Evolutionary conservation across 2,113 vertebrate genomes (phyloP).

Genomic region (Crotalus helleri): DNA sequence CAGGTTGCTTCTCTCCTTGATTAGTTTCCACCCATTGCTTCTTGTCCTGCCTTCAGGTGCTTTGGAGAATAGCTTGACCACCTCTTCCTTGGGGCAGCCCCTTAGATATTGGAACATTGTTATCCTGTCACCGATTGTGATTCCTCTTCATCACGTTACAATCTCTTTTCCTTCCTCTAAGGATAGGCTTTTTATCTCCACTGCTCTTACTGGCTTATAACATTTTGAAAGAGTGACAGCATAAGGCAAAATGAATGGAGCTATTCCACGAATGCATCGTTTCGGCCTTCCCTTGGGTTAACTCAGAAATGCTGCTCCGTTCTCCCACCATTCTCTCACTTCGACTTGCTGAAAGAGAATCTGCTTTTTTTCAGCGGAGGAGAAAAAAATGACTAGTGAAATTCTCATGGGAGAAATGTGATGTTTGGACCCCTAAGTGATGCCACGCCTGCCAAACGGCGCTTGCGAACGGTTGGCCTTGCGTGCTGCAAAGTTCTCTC

Average conservation of each 20-base stretch:
- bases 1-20: too few relatives aligned
- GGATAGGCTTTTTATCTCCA: neutral
- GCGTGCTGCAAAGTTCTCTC: neutral
- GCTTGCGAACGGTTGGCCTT: neutral
- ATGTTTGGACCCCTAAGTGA: neutral
- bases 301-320: neutral
- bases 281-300: neutral
- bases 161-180: neutral
- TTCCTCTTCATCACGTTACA: neutral
- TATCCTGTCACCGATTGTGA: neutral
- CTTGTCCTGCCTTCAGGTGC: too few relatives aligned
- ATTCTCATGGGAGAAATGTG: neutral
- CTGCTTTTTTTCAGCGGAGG: accelerated
- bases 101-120: neutral
- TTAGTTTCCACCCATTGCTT: too few relatives aligned
- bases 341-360: neutral
- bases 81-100: too few relatives aligned
- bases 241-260: neutral
- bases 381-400: neutral
- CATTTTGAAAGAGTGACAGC: neutral
- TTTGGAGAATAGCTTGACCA: too few relatives aligned
- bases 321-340: neutral
- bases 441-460: neutral
- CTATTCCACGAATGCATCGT: neutral
- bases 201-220: neutral